These are phyloP conservation scores for Bimastos eiseni DNA, from an alignment of 2,888 invertebrate genomes.

Conservation along the genomic window DNA sequence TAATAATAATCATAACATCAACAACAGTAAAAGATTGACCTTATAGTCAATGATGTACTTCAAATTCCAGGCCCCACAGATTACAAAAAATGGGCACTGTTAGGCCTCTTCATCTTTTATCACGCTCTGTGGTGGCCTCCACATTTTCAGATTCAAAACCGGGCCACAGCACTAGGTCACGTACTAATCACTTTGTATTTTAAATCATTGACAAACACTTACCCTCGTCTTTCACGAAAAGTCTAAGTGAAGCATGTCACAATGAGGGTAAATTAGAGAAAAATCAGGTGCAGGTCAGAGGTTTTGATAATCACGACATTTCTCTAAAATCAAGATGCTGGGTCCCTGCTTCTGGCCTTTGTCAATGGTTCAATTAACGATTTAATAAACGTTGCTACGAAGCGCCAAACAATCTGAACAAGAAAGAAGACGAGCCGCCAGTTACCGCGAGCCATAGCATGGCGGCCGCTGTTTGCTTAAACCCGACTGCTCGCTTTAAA, in stretches of 20 bases:
- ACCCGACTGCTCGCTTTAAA: not conserved
- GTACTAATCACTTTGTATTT: too few species aligned
- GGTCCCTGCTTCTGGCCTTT: not conserved
- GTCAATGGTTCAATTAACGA: not conserved
- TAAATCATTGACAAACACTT: not conserved
- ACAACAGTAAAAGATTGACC: too few species aligned
- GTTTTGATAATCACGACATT: not conserved
- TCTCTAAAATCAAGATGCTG: not conserved
- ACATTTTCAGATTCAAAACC: too few species aligned
- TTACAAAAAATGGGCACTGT: too few species aligned
- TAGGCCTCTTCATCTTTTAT: too few species aligned
- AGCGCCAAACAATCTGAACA: not conserved
- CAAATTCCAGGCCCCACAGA: too few species aligned
- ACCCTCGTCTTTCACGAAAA: not conserved
- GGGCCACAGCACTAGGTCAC: too few species aligned
- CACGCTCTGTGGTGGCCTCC: too few species aligned
- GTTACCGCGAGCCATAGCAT: not conserved
- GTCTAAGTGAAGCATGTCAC: not conserved
- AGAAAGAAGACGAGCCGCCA: not conserved
- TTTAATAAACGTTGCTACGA: not conserved
- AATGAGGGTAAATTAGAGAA: not conserved
- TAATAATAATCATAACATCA: too few species aligned
- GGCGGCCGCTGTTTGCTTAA: conserved; percentile 6
- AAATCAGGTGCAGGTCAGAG: not conserved
- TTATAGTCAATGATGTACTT: too few species aligned